Conservation (phyloP, 64 coral and sea anemone species). For the Stichodactyla mertensii region DNA sequence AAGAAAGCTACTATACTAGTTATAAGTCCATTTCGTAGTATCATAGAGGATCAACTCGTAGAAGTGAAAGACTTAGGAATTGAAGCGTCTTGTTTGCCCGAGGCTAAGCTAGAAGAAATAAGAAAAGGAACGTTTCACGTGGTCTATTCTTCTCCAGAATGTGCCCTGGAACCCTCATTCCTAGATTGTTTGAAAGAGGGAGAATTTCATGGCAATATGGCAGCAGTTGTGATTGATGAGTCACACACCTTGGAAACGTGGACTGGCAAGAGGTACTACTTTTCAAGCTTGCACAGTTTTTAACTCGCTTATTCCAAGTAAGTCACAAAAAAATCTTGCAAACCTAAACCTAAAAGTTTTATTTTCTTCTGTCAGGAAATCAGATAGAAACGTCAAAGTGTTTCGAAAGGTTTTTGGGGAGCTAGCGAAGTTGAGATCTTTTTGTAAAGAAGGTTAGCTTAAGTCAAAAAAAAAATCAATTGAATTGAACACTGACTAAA, state of each 20-base stretch:
- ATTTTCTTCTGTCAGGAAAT: too few relatives aligned
- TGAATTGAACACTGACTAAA: too few relatives aligned
- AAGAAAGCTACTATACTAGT: too few relatives aligned
- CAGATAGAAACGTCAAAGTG: background rate
- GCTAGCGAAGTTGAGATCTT: conserved; percentile 22
- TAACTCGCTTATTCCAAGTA: too few relatives aligned
- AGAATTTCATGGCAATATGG: conserved; percentile 29
- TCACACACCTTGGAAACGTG: conserved; percentile 49
- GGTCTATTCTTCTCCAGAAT: conserved; percentile 39
- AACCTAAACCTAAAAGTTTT: too few relatives aligned
- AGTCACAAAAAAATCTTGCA: too few relatives aligned
- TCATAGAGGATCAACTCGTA: too few relatives aligned
- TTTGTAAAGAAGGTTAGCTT: conserved; percentile 25
- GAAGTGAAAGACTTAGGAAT: too few relatives aligned
- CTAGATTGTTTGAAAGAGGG: conserved; percentile 27
- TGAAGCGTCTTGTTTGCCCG: conserved; percentile 16
- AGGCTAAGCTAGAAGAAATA: conserved; percentile 10
- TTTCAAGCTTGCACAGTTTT: too few relatives aligned
- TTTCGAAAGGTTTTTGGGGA: conserved; percentile 23
- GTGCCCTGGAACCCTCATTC: conserved; percentile 27
- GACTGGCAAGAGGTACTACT: conserved; percentile 45
- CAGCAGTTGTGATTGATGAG: conserved; percentile 42
- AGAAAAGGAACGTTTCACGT: conserved; percentile 18
- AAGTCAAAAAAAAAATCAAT: too few relatives aligned
- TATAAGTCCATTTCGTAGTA: too few relatives aligned